Evolutionary conservation across 2,888 invertebrate species (phyloP).

Genomic region (Iphiclides podalirius): DNA sequence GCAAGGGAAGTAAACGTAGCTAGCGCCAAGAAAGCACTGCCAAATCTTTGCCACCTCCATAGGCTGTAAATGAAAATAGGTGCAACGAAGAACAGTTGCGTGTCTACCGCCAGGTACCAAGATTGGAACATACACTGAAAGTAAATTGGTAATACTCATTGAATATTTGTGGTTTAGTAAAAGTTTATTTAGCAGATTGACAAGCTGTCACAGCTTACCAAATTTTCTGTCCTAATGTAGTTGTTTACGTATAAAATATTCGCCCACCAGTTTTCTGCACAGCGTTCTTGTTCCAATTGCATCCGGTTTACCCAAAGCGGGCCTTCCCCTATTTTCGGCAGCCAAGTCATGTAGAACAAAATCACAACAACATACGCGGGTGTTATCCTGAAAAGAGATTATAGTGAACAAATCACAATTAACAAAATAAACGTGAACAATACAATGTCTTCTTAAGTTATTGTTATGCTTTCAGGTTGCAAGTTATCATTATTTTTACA

Average conservation of each 20-base stretch:
- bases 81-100: constrained; percentile 83
- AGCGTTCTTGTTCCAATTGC: constrained; percentile 80
- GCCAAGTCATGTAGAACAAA: constrained; percentile 86
- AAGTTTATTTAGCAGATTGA: no score
- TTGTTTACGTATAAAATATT: constrained; percentile 88
- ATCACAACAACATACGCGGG: constrained; percentile 87
- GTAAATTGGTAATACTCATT: constrained; percentile 26
- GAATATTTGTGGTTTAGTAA: no score
- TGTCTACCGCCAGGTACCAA: constrained; percentile 84
- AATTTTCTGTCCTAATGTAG: constrained; percentile 82
- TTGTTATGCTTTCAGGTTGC: no score
- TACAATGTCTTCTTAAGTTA: no score
- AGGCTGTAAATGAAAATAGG: constrained; percentile 84
- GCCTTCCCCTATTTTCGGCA: constrained; percentile 84
- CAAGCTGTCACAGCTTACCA: no score
- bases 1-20: constrained; percentile 70
- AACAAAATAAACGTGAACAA: no score
- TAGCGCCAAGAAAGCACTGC: constrained; percentile 71
- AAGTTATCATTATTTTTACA: no score
- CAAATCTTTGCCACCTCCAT: constrained; percentile 82
- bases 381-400: constrained; percentile 79
- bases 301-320: constrained; percentile 86
- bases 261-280: constrained; percentile 85
- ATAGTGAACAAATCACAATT: not conserved
- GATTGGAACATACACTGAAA: constrained; percentile 87